phyloP scores from a whole-genome alignment of 2,888 invertebrate genomes.

The Podabrus alpinus region DNA sequence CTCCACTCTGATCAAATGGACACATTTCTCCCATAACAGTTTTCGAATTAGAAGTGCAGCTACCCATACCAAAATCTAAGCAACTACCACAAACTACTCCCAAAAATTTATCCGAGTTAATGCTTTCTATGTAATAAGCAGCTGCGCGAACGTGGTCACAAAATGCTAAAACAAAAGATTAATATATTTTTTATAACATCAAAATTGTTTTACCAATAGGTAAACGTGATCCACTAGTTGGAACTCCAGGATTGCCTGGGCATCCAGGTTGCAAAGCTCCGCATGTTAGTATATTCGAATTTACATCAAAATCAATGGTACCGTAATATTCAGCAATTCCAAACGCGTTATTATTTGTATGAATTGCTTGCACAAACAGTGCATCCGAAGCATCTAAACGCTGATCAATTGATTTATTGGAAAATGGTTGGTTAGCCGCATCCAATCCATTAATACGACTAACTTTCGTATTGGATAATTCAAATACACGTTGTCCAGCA shows the following conservation, averaged over 20 bases:
- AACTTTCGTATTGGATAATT: not conserved
- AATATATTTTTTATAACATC: too few relatives aligned
- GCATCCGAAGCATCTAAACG: slow-evolving; percentile 1
- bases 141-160: not conserved
- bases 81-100: slow-evolving; percentile 35
- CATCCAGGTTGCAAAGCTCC: not conserved
- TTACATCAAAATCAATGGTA: not conserved
- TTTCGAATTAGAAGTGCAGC: not conserved
- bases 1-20: not conserved
- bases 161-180: not conserved
- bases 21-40: not conserved
- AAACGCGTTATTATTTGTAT: not conserved
- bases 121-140: not conserved
- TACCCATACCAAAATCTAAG: not conserved
- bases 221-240: not conserved
- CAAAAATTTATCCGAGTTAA: not conserved
- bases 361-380: not conserved
- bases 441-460: not conserved
- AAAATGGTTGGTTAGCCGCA: not conserved
- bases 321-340: not conserved
- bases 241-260: not conserved
- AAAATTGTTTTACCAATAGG: not conserved
- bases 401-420: not conserved
- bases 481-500: not conserved
- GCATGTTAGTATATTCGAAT: not conserved